Evolutionary conservation across 2,113 vertebrate genomes (phyloP).

Genomic region (Martes martes): DNA sequence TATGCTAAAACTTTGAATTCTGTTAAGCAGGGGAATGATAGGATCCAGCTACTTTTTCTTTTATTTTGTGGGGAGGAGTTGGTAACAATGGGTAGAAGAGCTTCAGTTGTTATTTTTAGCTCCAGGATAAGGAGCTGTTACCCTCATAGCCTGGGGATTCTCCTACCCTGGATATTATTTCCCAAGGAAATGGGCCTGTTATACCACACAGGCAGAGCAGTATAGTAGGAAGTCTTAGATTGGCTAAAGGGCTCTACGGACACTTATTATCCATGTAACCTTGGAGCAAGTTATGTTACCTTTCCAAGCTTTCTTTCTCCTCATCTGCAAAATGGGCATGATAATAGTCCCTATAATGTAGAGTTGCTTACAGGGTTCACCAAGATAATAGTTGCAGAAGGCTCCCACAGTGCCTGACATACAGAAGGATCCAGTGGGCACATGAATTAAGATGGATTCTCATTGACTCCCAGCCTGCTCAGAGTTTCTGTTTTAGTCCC

Average conservation of each 20-base stretch:
- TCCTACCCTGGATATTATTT: background rate
- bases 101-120: background rate
- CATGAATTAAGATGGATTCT: background rate
- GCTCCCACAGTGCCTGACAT: background rate
- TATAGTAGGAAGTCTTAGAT: background rate
- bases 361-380: background rate
- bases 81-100: background rate
- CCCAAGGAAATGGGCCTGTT: background rate
- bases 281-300: background rate
- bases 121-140: background rate
- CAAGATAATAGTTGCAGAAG: background rate
- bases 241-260: background rate
- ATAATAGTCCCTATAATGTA: background rate
- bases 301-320: background rate
- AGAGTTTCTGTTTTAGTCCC: background rate
- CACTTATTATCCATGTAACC: background rate
- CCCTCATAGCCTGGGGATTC: background rate
- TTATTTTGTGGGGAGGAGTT: background rate
- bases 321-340: background rate
- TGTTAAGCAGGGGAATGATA: background rate
- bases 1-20: background rate
- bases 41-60: background rate
- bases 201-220: background rate
- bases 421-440: background rate
- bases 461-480: background rate